Evolutionary conservation across 2,888 invertebrate species (phyloP), one percentile per base, ranked within the genome.

Genomic region (Sisyra nigra): DNA sequence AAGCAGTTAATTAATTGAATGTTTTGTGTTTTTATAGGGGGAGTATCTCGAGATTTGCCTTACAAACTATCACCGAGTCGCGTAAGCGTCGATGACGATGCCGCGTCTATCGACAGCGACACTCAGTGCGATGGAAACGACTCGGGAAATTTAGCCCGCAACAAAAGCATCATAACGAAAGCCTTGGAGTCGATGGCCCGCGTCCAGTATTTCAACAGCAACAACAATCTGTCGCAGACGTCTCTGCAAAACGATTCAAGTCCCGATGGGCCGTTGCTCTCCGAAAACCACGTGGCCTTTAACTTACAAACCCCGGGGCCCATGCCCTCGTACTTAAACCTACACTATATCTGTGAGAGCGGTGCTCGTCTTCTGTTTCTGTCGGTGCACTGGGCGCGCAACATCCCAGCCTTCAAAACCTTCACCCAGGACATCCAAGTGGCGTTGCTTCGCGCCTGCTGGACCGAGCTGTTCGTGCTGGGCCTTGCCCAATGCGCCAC

Each of bases 331-430:
- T 88, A 86, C 64, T 73, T 93, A 53, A 89, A 92, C 51, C 78
- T 89, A 55, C 93, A 94, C 66, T 93, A 88, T 55, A 86, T 89
- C 41, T 96, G 93, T 65, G 96, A 97, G 68, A 88, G 87, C 51
- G 93, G 91, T 17, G 91, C 94, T 2, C 68, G 96, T 40, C 72
- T 97, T 43, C 72, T 97, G 44, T 92, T 93, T 56, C 74, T 92
- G 8, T 79, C 84, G 10, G 82, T 93, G 45, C 83, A 93, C 55
- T 96, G 94, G 91, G 76, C 88, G 41, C 72, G 82, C 50, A 82
- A 83, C 53, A 76, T 93, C 52, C 80, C 84, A 18, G 82, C 81
- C 35, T 91, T 88, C 59, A 78, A 81, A 53, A 71, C 77, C 24
- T 69, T 93, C 8, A 86, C 89, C 45, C 72, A 78, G 46, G 87